phyloP scores from a whole-genome alignment of 2,888 invertebrate species.

The Pollenia amentaria region DNA sequence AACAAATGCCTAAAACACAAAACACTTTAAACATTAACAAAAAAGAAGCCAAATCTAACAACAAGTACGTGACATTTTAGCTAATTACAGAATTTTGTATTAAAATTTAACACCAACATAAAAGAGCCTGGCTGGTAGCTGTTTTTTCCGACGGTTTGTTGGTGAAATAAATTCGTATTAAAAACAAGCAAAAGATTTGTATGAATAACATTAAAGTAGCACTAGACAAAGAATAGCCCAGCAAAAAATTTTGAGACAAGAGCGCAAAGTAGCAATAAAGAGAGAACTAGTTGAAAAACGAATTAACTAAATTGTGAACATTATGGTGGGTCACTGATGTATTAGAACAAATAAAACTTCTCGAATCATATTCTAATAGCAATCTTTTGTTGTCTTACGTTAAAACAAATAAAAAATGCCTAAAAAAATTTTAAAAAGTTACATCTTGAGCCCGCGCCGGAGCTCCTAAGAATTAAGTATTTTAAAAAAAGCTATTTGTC shows the following conservation, averaged over 20 bases:
- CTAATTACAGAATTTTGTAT: constrained; percentile 80
- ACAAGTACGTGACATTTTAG: constrained; percentile 81
- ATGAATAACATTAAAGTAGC: constrained; percentile 24
- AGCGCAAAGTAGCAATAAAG: too few species aligned
- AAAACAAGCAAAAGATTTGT: constrained; percentile 29
- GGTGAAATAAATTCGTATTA: neutral
- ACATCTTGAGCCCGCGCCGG: too few species aligned
- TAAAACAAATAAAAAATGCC: too few species aligned
- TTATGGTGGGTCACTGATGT: too few species aligned
- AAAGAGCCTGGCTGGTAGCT: neutral
- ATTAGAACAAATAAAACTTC: too few species aligned
- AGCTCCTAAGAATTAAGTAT: too few species aligned
- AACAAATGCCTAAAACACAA: constrained; percentile 26
- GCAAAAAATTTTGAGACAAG: neutral
- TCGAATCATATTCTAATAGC: too few species aligned
- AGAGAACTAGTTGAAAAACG: too few species aligned
- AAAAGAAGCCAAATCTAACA: constrained; percentile 44
- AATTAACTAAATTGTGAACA: too few species aligned
- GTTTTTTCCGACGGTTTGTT: constrained; percentile 19
- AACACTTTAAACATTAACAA: constrained; percentile 39
- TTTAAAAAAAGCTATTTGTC: too few species aligned
- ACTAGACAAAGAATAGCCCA: constrained; percentile 36
- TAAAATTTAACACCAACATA: constrained; percentile 72
- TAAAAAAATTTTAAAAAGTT: too few species aligned
- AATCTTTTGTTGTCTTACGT: too few species aligned